Percentiles rank a stretch among this genome's conserved stretches.
phyloP scores from a whole-genome alignment of 1,140 invertebrate species.

The Gonatopus flavifemur region DNA sequence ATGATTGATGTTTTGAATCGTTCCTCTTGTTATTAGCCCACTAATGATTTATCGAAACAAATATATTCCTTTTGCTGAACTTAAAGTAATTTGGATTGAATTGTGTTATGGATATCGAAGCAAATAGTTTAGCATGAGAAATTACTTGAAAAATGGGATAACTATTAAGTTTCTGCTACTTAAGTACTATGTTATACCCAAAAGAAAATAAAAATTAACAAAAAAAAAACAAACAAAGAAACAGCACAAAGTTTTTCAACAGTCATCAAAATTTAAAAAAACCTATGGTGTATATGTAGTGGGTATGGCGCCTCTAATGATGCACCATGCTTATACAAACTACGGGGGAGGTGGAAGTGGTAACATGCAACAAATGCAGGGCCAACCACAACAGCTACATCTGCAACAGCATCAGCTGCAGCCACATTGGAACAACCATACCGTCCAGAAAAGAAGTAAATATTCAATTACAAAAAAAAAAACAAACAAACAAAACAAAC shows the following conservation, averaged over 20 bases:
- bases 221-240: slow-evolving; percentile 22
- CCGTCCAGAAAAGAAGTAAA: slow-evolving; percentile 62
- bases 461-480: slow-evolving; percentile 47
- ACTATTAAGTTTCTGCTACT: slow-evolving; percentile 45
- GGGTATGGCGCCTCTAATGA: slow-evolving; percentile 61
- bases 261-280: slow-evolving; percentile 52
- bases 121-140: no score
- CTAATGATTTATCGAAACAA: no score
- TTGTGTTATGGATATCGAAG: no score
- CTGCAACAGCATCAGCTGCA: slow-evolving; percentile 60
- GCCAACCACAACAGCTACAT: slow-evolving; percentile 54
- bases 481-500: slow-evolving; percentile 7
- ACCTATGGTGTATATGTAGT: slow-evolving; percentile 59
- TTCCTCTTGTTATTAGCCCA: no score
- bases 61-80: no score
- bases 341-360: slow-evolving; percentile 63
- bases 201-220: slow-evolving; percentile 12
- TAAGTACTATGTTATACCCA: slow-evolving; percentile 29
- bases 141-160: no score
- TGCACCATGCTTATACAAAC: slow-evolving; percentile 65
- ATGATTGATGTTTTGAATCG: no score
- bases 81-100: no score
- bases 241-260: slow-evolving; percentile 28
- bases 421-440: slow-evolving; percentile 63
- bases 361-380: slow-evolving; percentile 63